Conservation (phyloP, 2,797 vertebrate genomes). For the Falco columbarius region DNA sequence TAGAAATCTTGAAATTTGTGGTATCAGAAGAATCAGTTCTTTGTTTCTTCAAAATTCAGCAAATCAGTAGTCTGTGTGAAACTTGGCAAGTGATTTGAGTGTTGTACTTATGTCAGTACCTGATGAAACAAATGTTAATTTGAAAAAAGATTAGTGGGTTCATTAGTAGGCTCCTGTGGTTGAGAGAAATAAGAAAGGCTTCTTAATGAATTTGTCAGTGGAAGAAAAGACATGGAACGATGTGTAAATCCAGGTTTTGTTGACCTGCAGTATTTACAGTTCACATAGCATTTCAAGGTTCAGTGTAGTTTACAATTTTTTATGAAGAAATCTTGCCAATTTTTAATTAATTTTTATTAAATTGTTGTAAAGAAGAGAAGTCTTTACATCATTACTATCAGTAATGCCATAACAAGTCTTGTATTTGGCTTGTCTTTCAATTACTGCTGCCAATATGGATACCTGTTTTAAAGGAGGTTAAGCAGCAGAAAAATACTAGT, state of each 20-base stretch:
- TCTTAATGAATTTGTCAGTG: neutral
- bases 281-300: neutral
- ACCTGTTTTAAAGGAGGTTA: neutral
- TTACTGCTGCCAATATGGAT: neutral
- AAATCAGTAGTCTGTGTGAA: neutral
- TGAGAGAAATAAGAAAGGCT: neutral
- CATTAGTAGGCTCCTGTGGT: neutral
- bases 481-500: neutral
- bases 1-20: neutral
- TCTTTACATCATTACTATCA: neutral
- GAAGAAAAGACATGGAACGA: rapidly evolving
- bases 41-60: neutral
- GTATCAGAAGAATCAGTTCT: neutral
- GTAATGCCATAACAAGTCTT: neutral
- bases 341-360: neutral
- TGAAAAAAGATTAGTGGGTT: neutral
- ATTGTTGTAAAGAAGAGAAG: neutral
- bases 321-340: neutral
- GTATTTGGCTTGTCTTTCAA: neutral
- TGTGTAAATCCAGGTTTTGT: neutral
- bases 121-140: neutral
- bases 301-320: neutral
- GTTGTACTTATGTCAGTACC: neutral
- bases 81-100: neutral
- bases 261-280: neutral